Evolutionary conservation across 2,113 vertebrate genomes (phyloP).

Genomic region (Elephas maximus): DNA sequence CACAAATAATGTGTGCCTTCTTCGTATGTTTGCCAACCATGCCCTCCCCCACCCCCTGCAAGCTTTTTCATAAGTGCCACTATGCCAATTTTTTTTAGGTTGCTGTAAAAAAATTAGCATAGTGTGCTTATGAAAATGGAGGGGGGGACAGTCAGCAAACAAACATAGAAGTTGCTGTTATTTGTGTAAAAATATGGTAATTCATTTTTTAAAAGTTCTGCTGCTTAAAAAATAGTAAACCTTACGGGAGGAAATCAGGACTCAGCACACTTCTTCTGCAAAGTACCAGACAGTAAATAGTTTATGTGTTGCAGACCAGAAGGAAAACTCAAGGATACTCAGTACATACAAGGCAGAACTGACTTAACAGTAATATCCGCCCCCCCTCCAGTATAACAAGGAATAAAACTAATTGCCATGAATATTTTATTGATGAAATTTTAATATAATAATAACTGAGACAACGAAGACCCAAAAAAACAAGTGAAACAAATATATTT

Average conservation of each 20-base stretch:
- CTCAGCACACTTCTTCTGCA: background rate
- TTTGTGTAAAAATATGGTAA: background rate
- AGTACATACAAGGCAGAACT: background rate
- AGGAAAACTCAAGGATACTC: background rate
- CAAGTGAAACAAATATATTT: too few relatives aligned
- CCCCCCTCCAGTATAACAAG: background rate
- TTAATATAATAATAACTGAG: conserved; percentile 5
- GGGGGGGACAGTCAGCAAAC: too few relatives aligned
- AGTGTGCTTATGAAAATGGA: too few relatives aligned
- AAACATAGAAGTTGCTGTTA: too few relatives aligned
- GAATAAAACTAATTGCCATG: background rate
- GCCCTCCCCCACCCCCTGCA: too few relatives aligned
- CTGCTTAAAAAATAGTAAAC: background rate
- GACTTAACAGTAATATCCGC: background rate
- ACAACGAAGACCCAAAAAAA: too few relatives aligned
- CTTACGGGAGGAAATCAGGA: background rate
- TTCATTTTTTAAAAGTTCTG: background rate
- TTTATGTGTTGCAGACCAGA: background rate
- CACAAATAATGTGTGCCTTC: too few relatives aligned
- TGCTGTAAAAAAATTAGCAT: too few relatives aligned
- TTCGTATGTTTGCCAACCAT: too few relatives aligned
- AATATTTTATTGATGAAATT: conserved; percentile 18
- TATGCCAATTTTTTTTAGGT: too few relatives aligned
- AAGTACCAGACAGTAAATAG: conserved; percentile 23
- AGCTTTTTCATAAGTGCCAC: too few relatives aligned